Evolutionary conservation across 2,797 vertebrate species (phyloP).

Genomic region (Leptoclinus maculatus): DNA sequence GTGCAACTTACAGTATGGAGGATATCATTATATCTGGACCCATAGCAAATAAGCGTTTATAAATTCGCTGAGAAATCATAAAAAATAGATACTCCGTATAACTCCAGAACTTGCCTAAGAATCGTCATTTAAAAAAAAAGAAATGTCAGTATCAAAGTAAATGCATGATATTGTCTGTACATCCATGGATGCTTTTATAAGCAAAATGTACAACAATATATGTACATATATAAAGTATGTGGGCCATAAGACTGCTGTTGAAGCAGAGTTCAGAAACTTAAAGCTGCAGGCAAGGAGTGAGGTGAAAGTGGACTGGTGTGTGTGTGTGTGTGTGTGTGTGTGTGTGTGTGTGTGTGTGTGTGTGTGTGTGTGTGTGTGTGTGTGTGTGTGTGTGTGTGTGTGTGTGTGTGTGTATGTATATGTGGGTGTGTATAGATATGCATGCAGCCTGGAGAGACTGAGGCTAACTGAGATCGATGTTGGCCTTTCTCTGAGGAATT

Average conservation of each 20-base stretch:
- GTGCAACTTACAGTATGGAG: neutral
- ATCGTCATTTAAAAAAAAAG: too few relatives aligned
- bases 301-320: slow-evolving; percentile 16
- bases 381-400: neutral
- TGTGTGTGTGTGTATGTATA: slow-evolving; percentile 1
- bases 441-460: slow-evolving; percentile 49
- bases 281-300: slow-evolving; percentile 37
- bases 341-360: neutral
- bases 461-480: slow-evolving; percentile 78
- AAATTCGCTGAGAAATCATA: neutral
- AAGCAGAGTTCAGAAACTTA: slow-evolving; percentile 31
- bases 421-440: slow-evolving; percentile 47
- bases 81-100: neutral
- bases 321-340: slow-evolving; percentile 11
- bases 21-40: neutral
- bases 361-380: neutral
- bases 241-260: neutral
- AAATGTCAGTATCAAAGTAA: neutral
- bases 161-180: accelerated
- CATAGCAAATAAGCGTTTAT: neutral
- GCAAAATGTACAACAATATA: neutral
- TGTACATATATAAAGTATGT: neutral
- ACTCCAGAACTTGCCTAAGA: neutral
- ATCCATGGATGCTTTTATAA: neutral
- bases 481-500: slow-evolving; percentile 71